Evolutionary conservation across 2,888 invertebrate species (phyloP), one percentile per base, ranked within the genome.

Genomic region (Cephalotes varians): DNA sequence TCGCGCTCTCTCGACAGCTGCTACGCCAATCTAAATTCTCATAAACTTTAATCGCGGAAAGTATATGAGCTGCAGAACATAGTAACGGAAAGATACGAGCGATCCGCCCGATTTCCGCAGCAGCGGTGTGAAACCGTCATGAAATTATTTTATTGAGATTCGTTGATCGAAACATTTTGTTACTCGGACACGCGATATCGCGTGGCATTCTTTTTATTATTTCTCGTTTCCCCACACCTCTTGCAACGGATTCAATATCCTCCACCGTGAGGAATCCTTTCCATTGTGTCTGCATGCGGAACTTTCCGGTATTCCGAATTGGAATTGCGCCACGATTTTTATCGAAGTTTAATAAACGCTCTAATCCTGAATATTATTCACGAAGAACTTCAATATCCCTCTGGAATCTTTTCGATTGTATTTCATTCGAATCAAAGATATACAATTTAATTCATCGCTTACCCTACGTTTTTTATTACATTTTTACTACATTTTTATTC

Each of bases 291-390:
- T 18, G 44, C 31, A 44, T 44, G 31, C 44, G 34, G 31, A 71
- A 79, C 25, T 71, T 44, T 71, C n/a, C 18, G 54, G 31, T n/a
- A 51, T 56, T 40, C 54, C 18, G 34, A 71, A 54, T 71, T 62
- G 71, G 56, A 79, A 79, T 71, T 77, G 69, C 56, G 3, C 54
- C 25, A 69, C 31, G 69, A 79, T 71, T 71, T 79, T 79, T 71
- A 69, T 77, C 56, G 56, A 56, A 69, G 25, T 58, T 79, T 71
- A 79, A 79, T 79, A 79, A 79, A 71, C 71, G 77, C 18, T 71
- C 44, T 71, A 58, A 79, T 79, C 56, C 71, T 18, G 71, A 79
- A 79, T 58, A 71, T 69, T 40, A 34, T 56, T 69, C 44, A 47
- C 44, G 18, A 12, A 40, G 56, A 47, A 69, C 44, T 47, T 58